These are phyloP conservation scores for Thera britannica DNA, from an alignment of 2,888 invertebrate species.

Conservation along the genomic window DNA sequence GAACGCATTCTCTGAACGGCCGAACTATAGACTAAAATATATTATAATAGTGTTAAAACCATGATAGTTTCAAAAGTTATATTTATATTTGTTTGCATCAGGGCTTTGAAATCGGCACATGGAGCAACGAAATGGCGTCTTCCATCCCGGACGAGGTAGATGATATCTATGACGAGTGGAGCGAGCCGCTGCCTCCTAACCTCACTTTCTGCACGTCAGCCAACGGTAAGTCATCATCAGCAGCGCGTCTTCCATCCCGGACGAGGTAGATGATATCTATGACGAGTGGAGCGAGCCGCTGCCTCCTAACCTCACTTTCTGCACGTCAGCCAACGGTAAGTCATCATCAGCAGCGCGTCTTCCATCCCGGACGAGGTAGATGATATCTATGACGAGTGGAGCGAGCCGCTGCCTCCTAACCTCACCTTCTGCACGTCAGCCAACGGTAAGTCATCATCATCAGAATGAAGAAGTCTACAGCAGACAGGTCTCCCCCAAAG, in stretches of 20 bases:
- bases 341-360: slow-evolving; percentile 76
- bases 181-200: slow-evolving; percentile 86
- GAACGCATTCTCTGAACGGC: too few relatives aligned
- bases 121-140: slow-evolving; percentile 96
- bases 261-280: slow-evolving; percentile 62
- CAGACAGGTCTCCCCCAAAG: too few relatives aligned
- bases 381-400: slow-evolving; percentile 68
- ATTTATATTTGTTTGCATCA: slow-evolving; percentile 41
- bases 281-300: slow-evolving; percentile 81
- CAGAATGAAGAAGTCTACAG: too few relatives aligned
- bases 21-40: too few relatives aligned
- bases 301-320: slow-evolving; percentile 87
- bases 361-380: slow-evolving; percentile 70
- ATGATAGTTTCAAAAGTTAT: too few relatives aligned
- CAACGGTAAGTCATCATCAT: slow-evolving; percentile 59
- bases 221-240: slow-evolving; percentile 60
- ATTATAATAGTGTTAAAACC: too few relatives aligned
- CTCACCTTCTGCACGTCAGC: slow-evolving; percentile 86
- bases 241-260: slow-evolving; percentile 84
- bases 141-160: slow-evolving; percentile 70
- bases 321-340: slow-evolving; percentile 80
- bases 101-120: slow-evolving; percentile 94
- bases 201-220: slow-evolving; percentile 86
- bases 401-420: slow-evolving; percentile 86
- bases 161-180: slow-evolving; percentile 68